Evolutionary conservation across 2,797 vertebrate genomes (phyloP).

Genomic region (Lepus townsendii): DNA sequence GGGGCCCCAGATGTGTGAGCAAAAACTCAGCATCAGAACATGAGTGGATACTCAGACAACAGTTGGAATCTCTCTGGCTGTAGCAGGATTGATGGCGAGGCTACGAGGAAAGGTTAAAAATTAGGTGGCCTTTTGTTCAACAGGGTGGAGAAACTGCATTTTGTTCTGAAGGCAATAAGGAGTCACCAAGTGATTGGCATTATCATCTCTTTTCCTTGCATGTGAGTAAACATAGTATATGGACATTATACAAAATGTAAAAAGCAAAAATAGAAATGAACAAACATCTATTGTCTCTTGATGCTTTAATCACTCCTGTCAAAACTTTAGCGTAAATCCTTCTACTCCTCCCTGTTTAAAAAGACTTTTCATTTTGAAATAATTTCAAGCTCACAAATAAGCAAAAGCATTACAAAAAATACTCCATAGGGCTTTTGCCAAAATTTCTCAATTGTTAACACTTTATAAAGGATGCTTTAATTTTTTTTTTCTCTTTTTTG

Average conservation of each 20-base stretch:
- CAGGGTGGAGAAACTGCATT: neutral
- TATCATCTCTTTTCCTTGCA: neutral
- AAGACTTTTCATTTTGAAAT: neutral
- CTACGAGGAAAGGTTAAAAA: neutral
- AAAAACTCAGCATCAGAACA: conserved; percentile 1
- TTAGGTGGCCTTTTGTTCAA: neutral
- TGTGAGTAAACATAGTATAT: neutral
- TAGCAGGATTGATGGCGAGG: neutral
- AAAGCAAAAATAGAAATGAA: neutral
- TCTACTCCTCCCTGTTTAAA: no score
- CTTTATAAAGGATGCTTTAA: neutral
- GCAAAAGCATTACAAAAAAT: neutral
- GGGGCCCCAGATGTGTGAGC: neutral
- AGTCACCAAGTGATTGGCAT: neutral
- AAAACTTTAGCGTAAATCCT: neutral
- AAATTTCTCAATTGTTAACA: neutral
- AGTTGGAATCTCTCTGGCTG: neutral
- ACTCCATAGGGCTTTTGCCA: neutral
- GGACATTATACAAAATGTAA: neutral
- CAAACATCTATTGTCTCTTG: neutral
- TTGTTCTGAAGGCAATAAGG: neutral
- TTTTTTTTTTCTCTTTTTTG: neutral
- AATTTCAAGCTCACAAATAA: neutral
- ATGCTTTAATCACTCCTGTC: neutral
- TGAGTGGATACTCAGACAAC: no score